These are phyloP conservation scores for Corythornis vintsioides DNA, from an alignment of 2,113 vertebrate genomes.

Conservation along the genomic window DNA sequence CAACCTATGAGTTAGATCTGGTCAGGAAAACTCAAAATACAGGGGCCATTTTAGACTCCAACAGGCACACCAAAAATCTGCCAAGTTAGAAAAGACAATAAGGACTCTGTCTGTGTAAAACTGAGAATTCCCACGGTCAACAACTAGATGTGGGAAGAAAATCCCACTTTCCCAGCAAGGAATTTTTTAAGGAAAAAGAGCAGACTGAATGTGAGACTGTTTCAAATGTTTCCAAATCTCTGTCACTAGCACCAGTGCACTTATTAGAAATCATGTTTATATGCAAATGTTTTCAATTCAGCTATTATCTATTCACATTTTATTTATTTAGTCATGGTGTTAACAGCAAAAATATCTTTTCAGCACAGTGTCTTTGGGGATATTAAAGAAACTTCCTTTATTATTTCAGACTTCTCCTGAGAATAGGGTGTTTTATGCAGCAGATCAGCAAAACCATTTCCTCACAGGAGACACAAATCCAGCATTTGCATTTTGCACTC, in stretches of 20 bases:
- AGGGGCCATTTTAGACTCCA: not conserved
- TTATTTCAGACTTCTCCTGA: conserved; percentile 14
- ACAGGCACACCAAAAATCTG: not conserved
- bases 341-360: conserved; percentile 16
- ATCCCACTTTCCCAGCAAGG: not conserved
- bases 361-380: not conserved
- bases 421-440: not conserved
- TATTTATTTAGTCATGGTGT: conserved; percentile 36
- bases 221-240: conserved; percentile 47
- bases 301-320: conserved; percentile 37
- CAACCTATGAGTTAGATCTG: not conserved
- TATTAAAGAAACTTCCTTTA: conserved; percentile 3
- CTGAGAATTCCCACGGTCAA: conserved; percentile 1
- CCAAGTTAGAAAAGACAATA: not conserved
- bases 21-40: not conserved
- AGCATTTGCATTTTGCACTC: not conserved
- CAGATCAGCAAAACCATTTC: not conserved
- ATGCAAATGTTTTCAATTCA: conserved; percentile 45
- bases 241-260: not conserved
- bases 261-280: conserved; percentile 30
- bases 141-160: not conserved
- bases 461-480: not conserved
- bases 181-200: conserved; percentile 3
- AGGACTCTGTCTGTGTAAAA: not conserved
- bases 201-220: not conserved